phyloP scores from a whole-genome alignment of 2,888 invertebrate species.

The Stenoptilia bipunctidactyla region DNA sequence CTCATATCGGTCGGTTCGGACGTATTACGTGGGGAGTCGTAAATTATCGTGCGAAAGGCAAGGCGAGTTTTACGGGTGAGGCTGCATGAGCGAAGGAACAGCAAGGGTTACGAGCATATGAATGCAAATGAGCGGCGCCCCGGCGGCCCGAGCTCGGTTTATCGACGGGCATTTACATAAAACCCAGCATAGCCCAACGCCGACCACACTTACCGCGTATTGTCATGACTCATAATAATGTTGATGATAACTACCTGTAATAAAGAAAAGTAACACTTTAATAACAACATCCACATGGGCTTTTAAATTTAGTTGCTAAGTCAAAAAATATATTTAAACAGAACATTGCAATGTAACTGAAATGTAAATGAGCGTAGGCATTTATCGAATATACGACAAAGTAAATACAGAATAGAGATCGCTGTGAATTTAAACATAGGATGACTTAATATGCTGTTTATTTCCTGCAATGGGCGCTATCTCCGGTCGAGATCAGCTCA shows the following conservation, averaged over 20 bases:
- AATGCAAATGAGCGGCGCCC: constrained; percentile 65
- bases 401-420: background rate
- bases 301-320: background rate
- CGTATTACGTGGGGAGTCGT: constrained; percentile 63
- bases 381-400: background rate
- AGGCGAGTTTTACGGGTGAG: constrained; percentile 55
- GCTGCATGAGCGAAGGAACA: constrained; percentile 46
- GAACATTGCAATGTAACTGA: background rate
- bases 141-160: constrained; percentile 45
- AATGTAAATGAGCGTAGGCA: background rate
- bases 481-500: constrained; percentile 37
- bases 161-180: constrained; percentile 64
- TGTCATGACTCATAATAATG: constrained; percentile 32
- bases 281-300: background rate
- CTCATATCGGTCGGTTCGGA: constrained; percentile 56
- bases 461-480: constrained; percentile 33
- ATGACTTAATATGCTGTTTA: constrained; percentile 46
- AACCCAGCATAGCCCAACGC: constrained; percentile 44
- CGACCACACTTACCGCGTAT: constrained; percentile 42
- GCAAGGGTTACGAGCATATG: constrained; percentile 69
- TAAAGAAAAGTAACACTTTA: constrained; percentile 16
- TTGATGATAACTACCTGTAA: constrained; percentile 37
- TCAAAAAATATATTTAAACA: background rate
- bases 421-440: constrained; percentile 24
- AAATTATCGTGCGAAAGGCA: constrained; percentile 64